These are phyloP conservation scores for Ctenodactylus gundi DNA, from an alignment of 2,113 vertebrate species.

Conservation along the genomic window DNA sequence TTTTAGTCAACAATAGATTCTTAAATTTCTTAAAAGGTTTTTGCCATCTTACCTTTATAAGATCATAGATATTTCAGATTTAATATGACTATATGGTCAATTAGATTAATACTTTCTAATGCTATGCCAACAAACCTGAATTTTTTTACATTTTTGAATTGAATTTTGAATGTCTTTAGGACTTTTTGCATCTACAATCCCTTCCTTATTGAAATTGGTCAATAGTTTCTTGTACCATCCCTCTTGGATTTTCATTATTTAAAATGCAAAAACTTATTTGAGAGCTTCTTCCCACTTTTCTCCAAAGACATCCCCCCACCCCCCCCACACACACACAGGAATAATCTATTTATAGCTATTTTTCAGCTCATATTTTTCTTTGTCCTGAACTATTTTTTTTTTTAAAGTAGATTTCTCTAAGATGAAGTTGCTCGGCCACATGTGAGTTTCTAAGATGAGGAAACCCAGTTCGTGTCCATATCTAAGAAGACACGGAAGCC, in stretches of 20 bases:
- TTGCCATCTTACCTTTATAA: not conserved
- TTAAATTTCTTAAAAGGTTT: not conserved
- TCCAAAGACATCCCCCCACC: too few relatives aligned
- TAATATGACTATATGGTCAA: not conserved
- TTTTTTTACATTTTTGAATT: not conserved
- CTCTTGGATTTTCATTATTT: not conserved
- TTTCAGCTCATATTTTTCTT: not conserved
- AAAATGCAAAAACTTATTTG: too few relatives aligned
- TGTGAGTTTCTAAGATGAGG: not conserved
- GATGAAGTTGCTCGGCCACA: not conserved
- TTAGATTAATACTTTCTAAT: not conserved
- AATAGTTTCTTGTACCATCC: not conserved
- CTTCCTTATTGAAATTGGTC: not conserved
- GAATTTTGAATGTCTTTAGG: too few relatives aligned
- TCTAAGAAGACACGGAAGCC: not conserved
- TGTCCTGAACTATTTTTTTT: too few relatives aligned
- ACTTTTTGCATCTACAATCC: not conserved
- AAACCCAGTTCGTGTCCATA: not conserved
- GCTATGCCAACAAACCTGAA: not conserved
- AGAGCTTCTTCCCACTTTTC: not conserved
- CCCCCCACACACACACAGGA: too few relatives aligned
- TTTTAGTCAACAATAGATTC: not conserved
- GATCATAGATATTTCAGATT: not conserved
- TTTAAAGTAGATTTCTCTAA: not conserved
- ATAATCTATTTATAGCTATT: not conserved